A percentile compares a stretch with the other conserved stretches of the same genome.
These are phyloP conservation scores for Zaprionus nigranus DNA, from an alignment of 1,140 invertebrate species.

Conservation along the genomic window DNA sequence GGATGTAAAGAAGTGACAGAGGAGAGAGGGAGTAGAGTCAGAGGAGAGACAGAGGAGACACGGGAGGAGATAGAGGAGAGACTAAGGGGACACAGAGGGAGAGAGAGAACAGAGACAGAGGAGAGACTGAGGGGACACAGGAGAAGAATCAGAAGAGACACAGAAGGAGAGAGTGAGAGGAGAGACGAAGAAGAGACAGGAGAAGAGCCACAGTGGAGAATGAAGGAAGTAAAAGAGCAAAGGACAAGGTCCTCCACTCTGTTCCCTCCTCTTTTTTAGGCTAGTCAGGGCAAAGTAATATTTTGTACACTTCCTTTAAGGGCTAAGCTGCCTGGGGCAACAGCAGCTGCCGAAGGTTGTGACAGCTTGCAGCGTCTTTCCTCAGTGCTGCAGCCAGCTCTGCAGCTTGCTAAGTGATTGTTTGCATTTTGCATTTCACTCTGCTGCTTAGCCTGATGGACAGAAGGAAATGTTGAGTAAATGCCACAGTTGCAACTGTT, in stretches of 20 bases:
- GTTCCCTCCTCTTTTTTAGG: neutral
- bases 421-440: conserved; percentile 1
- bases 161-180: too few relatives aligned
- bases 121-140: too few relatives aligned
- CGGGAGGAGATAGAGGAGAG: too few relatives aligned
- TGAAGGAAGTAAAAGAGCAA: neutral
- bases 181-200: too few relatives aligned
- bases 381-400: neutral
- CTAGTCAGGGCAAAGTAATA: neutral
- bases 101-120: too few relatives aligned
- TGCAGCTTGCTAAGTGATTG: neutral
- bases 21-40: too few relatives aligned
- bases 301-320: neutral
- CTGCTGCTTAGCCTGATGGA: neutral
- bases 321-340: neutral
- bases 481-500: conserved; percentile 6
- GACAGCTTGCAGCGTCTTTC: conserved; percentile 25
- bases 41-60: too few relatives aligned
- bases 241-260: too few relatives aligned
- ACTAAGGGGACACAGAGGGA: too few relatives aligned
- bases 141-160: too few relatives aligned
- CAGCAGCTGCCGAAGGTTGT: conserved; percentile 3
- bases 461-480: conserved; percentile 13
- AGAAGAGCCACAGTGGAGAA: too few relatives aligned
- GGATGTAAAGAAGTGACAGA: too few relatives aligned